phyloP scores from a whole-genome alignment of 2,113 vertebrate genomes.

The Oriolus oriolus region DNA sequence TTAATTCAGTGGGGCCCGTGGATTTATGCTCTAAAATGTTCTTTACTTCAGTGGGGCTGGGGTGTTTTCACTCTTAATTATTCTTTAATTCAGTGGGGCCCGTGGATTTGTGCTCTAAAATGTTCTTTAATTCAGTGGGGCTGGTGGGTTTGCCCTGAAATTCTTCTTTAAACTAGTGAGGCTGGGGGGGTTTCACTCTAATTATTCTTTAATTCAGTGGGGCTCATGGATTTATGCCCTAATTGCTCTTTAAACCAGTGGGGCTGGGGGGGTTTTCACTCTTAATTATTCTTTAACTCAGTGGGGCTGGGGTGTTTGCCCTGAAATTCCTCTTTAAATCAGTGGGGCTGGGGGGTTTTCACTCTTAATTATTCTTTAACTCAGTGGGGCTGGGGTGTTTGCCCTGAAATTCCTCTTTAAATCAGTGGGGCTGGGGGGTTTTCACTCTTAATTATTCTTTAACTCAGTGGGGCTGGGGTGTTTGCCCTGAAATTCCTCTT shows the following conservation, averaged over 20 bases:
- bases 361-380: neutral
- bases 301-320: too few relatives aligned
- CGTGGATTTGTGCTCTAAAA: neutral
- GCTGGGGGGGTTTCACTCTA: neutral
- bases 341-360: neutral
- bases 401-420: neutral
- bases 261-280: rapidly evolving
- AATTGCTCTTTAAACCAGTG: neutral
- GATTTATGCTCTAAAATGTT: neutral
- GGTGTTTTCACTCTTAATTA: too few relatives aligned
- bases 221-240: neutral
- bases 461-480: neutral
- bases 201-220: too few relatives aligned
- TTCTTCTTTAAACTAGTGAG: neutral
- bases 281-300: too few relatives aligned
- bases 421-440: neutral
- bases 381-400: neutral
- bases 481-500: neutral
- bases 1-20: neutral
- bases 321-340: too few relatives aligned
- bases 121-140: neutral
- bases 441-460: neutral
- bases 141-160: neutral
- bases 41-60: neutral
- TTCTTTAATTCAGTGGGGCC: neutral